These are phyloP conservation scores for Chauna torquata DNA, from an alignment of 2,113 vertebrate species.

Conservation along the genomic window DNA sequence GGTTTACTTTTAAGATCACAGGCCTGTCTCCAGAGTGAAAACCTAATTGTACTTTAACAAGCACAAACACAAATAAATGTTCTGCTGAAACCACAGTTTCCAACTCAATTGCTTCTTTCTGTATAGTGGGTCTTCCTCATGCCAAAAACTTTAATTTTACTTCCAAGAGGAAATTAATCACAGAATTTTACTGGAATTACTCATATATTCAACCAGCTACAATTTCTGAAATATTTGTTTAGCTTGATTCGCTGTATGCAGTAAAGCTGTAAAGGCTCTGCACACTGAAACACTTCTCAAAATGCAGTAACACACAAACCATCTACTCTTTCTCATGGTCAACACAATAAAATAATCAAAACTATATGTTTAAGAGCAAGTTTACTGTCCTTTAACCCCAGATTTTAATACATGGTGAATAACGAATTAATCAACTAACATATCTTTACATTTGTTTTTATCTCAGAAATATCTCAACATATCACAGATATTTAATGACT, in stretches of 20 bases:
- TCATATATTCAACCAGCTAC: not conserved
- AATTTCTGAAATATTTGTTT: not conserved
- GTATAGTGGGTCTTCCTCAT: not conserved
- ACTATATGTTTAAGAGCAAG: not conserved
- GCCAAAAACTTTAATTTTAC: not conserved
- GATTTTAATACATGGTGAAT: not conserved
- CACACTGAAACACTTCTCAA: not conserved
- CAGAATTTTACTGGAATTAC: not conserved
- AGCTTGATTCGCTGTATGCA: not conserved
- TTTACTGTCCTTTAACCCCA: not conserved
- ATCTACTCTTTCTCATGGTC: not conserved
- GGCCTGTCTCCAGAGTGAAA: not conserved
- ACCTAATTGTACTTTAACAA: not conserved
- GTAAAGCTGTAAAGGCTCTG: not conserved
- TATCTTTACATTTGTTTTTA: not conserved
- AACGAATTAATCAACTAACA: not conserved
- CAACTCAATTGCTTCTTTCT: not conserved
- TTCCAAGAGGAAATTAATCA: not conserved
- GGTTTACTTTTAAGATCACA: not conserved
- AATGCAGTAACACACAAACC: not conserved
- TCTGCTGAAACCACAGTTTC: not conserved
- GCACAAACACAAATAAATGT: not conserved
- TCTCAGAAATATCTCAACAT: not conserved
- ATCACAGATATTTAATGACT: not conserved
- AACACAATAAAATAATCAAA: not conserved